These are phyloP conservation scores for Amphiprion ocellaris DNA, from an alignment of 2,113 vertebrate genomes.

Conservation along the genomic window DNA sequence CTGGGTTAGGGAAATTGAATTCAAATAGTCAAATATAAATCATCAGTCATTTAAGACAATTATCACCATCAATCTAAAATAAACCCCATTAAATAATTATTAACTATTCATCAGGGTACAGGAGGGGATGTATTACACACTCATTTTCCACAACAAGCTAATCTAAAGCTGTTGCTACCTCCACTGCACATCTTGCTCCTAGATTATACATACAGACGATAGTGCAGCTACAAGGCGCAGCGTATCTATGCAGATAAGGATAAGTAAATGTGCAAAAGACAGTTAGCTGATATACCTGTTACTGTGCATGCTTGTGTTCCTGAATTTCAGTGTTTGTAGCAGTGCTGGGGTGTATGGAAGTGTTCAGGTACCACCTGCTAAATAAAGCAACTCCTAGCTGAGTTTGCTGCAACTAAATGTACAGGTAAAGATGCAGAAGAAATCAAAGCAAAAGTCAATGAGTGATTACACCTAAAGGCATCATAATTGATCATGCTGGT, in stretches of 20 bases:
- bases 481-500: not conserved
- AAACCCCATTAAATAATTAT: constrained; percentile 35
- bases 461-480: not conserved
- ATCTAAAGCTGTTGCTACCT: constrained; percentile 32
- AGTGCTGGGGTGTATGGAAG: not conserved
- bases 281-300: constrained; percentile 8
- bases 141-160: constrained; percentile 37
- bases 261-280: constrained; percentile 28
- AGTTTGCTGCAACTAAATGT: not conserved
- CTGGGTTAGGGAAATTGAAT: not conserved
- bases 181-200: constrained; percentile 1
- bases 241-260: constrained; percentile 26
- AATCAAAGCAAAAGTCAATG: not conserved
- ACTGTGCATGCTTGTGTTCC: constrained; percentile 11
- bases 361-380: constrained; percentile 1
- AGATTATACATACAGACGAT: constrained; percentile 27
- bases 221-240: not conserved
- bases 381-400: not conserved
- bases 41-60: constrained; percentile 28
- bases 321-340: constrained; percentile 6
- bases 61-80: constrained; percentile 32
- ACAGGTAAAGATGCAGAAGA: not conserved
- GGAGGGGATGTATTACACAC: constrained; percentile 23
- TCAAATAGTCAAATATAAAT: constrained; percentile 6
- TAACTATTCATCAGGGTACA: constrained; percentile 32